These are phyloP conservation scores for Aphyosemion australe DNA, from an alignment of 2,113 vertebrate species.

Conservation along the genomic window DNA sequence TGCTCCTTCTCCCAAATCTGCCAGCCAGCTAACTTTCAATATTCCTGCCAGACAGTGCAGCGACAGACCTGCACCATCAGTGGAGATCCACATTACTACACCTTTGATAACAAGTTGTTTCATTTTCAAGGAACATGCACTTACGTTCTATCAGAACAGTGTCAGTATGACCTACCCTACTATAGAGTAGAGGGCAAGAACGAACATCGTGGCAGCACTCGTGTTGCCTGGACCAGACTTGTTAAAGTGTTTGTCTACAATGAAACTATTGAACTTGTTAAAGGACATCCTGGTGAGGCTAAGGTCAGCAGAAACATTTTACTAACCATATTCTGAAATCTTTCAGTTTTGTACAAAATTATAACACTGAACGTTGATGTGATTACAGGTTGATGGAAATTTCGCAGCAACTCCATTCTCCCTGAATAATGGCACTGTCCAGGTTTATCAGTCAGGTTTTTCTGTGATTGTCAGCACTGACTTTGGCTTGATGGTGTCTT, in stretches of 20 bases:
- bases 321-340: no score
- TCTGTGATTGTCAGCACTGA: constrained; percentile 58
- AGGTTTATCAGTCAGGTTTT: constrained; percentile 56
- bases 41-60: no score
- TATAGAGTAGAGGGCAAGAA: no score
- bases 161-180: no score
- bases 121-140: no score
- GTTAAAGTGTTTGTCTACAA: constrained; percentile 54
- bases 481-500: constrained; percentile 62
- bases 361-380: not conserved
- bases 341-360: not conserved
- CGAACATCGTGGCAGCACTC: no score
- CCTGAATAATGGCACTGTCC: constrained; percentile 51
- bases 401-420: constrained; percentile 50
- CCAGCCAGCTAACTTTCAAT: no score
- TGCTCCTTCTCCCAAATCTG: no score
- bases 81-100: no score
- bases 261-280: constrained; percentile 55
- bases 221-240: constrained; percentile 52
- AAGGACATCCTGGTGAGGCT: constrained; percentile 27
- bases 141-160: no score
- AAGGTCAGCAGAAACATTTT: constrained; percentile 62
- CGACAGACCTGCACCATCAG: no score
- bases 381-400: constrained; percentile 60
- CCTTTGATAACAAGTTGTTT: no score